Conservation (phyloP, 2,888 invertebrate species). For the Zygaena filipendulae region DNA sequence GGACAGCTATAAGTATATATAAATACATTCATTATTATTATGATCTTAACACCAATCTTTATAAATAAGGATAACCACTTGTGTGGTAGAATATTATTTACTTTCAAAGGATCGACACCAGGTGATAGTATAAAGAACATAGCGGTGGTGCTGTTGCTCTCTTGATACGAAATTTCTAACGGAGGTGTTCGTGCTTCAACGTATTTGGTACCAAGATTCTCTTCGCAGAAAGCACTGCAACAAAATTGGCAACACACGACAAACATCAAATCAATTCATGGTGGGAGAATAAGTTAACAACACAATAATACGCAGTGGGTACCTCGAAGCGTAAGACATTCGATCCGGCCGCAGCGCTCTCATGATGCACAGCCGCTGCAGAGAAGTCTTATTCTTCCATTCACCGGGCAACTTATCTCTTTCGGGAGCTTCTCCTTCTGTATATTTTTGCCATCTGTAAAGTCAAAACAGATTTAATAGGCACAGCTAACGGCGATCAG, state of each 20-base stretch:
- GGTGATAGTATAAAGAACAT: slow-evolving; percentile 95
- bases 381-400: slow-evolving; percentile 90
- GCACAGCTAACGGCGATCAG: no score
- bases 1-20: no score
- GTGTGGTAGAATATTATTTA: no score
- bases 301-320: no score
- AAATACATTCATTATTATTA: no score
- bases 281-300: no score
- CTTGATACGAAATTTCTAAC: slow-evolving; percentile 86
- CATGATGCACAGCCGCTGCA: slow-evolving; percentile 93
- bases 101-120: slow-evolving; percentile 93
- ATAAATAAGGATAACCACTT: no score
- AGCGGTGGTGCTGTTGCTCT: slow-evolving; percentile 85
- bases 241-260: no score
- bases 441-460: slow-evolving; percentile 89
- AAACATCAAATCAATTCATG: not conserved
- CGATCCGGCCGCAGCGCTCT: slow-evolving; percentile 90
- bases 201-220: slow-evolving; percentile 86
- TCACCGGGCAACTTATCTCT: slow-evolving; percentile 95
- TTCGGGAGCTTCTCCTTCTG: slow-evolving; percentile 93
- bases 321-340: slow-evolving; percentile 95
- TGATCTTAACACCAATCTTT: no score
- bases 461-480: no score
- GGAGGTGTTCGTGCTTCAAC: slow-evolving; percentile 82
- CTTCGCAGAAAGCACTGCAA: slow-evolving; percentile 83